These are phyloP conservation scores for Eupelmus urozonus DNA, from an alignment of 2,888 invertebrate genomes.

Conservation along the genomic window DNA sequence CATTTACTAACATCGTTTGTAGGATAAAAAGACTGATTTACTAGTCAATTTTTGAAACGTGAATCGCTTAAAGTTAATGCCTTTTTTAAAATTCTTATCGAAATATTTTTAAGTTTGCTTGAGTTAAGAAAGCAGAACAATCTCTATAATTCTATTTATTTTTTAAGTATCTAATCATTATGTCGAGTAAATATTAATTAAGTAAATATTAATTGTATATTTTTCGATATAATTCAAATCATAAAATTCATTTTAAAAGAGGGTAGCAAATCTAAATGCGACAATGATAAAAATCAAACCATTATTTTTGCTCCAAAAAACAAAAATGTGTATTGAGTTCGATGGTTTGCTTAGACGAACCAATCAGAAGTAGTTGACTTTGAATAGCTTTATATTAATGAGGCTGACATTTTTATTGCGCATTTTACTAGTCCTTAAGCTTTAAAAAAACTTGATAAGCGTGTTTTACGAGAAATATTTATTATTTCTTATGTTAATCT, in stretches of 20 bases:
- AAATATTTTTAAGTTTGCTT: too few relatives aligned
- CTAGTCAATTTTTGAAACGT: slow-evolving; percentile 52
- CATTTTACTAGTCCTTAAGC: slow-evolving; percentile 33
- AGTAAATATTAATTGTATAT: too few relatives aligned
- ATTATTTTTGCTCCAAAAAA: slow-evolving; percentile 53
- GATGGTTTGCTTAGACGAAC: background rate
- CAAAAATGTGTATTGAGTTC: too few relatives aligned
- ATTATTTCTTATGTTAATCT: slow-evolving; percentile 9
- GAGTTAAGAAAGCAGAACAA: too few relatives aligned
- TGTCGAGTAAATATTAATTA: too few relatives aligned
- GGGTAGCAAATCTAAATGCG: too few relatives aligned
- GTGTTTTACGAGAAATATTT: slow-evolving; percentile 34
- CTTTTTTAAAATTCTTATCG: too few relatives aligned
- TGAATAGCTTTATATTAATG: slow-evolving; percentile 9
- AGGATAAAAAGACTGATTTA: slow-evolving; percentile 48
- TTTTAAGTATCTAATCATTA: too few relatives aligned
- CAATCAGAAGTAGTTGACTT: background rate
- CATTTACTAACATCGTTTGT: background rate
- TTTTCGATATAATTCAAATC: too few relatives aligned
- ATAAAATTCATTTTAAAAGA: too few relatives aligned
- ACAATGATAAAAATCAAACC: slow-evolving; percentile 5
- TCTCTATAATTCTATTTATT: too few relatives aligned
- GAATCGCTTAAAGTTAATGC: background rate
- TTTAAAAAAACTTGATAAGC: slow-evolving; percentile 15
- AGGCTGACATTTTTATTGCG: slow-evolving; percentile 24